A percentile compares a stretch with the other conserved stretches of the same genome.
These are phyloP conservation scores for Carassius auratus DNA, from an alignment of 2,113 vertebrate species.

Conservation along the genomic window DNA sequence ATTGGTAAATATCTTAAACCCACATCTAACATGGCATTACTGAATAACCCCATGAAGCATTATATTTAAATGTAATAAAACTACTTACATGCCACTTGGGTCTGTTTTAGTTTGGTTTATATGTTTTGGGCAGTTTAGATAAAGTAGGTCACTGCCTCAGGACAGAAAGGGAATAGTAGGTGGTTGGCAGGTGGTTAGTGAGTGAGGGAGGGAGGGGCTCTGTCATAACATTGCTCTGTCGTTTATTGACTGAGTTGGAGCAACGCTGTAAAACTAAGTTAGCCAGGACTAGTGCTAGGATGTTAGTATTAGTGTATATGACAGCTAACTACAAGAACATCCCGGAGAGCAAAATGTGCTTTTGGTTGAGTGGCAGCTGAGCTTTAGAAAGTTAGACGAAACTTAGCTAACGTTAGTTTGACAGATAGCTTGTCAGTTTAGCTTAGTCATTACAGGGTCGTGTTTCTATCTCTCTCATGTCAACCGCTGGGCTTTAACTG, in stretches of 20 bases:
- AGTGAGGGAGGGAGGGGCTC: background rate
- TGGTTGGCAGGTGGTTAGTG: background rate
- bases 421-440: constrained; percentile 17
- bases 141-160: background rate
- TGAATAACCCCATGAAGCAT: too few relatives aligned
- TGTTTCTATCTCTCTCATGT: background rate
- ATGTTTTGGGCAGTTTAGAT: background rate
- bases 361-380: background rate
- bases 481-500: constrained; percentile 6
- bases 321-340: background rate
- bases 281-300: background rate
- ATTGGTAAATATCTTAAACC: too few relatives aligned
- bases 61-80: too few relatives aligned
- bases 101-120: background rate
- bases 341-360: background rate
- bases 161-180: background rate
- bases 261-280: background rate
- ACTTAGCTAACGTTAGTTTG: constrained; percentile 6
- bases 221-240: background rate
- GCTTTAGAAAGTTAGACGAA: constrained; percentile 7
- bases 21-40: too few relatives aligned
- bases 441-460: background rate
- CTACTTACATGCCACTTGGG: too few relatives aligned
- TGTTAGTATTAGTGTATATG: background rate
- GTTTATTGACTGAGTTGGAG: background rate